Evolutionary conservation across 2,113 vertebrate genomes (phyloP).

Genomic region (Platysteira castanea): DNA sequence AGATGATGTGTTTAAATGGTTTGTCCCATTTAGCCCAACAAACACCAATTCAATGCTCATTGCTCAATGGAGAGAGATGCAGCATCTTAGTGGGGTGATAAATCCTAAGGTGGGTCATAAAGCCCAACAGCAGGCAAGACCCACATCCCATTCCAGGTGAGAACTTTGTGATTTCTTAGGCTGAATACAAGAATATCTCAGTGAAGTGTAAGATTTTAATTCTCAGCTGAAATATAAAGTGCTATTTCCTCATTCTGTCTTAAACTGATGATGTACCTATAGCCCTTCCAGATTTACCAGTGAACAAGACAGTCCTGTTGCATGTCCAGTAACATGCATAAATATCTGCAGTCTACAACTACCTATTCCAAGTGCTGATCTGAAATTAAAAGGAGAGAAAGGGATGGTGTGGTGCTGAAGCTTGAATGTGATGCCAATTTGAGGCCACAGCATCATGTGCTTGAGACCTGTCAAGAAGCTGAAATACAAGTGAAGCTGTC

Average conservation of each 20-base stretch:
- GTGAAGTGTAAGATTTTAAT: background rate
- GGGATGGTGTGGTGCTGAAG: background rate
- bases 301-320: background rate
- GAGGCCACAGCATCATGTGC: background rate
- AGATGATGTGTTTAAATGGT: background rate
- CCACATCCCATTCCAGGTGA: background rate
- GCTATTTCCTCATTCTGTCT: background rate
- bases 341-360: background rate
- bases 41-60: background rate
- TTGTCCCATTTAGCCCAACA: background rate
- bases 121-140: background rate
- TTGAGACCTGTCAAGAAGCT: background rate
- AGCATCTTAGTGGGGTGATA: background rate
- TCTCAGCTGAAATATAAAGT: background rate
- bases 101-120: background rate
- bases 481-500: constrained; percentile 16
- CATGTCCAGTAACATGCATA: background rate
- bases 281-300: background rate
- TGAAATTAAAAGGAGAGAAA: background rate
- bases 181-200: background rate
- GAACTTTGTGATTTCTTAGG: background rate
- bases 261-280: background rate
- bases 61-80: background rate
- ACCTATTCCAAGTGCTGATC: background rate
- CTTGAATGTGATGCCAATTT: background rate